A percentile compares a stretch with the other conserved stretches of the same genome.
Evolutionary conservation across 2,113 vertebrate genomes (phyloP).

Genomic region (Ciconia boyciana): DNA sequence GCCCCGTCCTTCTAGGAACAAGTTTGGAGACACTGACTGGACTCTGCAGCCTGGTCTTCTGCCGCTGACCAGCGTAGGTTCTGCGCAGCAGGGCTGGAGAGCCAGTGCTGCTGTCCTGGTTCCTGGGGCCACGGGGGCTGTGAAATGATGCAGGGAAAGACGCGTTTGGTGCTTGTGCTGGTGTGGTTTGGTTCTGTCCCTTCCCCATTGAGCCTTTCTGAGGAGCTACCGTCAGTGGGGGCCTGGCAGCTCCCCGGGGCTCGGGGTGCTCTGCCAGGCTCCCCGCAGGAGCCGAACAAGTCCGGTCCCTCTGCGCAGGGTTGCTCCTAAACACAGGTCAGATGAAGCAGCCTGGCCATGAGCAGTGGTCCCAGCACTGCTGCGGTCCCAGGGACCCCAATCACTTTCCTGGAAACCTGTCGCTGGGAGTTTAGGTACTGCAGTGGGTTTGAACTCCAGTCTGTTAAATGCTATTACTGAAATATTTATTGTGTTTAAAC

Average conservation of each 20-base stretch:
- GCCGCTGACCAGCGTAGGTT: too few species aligned
- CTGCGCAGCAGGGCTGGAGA: background rate
- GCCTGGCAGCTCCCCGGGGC: background rate
- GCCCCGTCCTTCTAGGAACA: background rate
- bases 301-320: accelerated
- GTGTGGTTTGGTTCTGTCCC: background rate
- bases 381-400: background rate
- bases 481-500: slow-evolving; percentile 72
- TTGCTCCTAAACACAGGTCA: background rate
- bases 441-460: slow-evolving; percentile 41
- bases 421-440: slow-evolving; percentile 27
- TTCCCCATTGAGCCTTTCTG: background rate
- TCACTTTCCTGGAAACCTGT: background rate
- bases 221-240: background rate
- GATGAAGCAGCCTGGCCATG: background rate
- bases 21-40: background rate
- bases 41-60: accelerated
- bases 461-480: slow-evolving; percentile 50
- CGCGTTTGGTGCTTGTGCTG: background rate
- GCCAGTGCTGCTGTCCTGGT: background rate
- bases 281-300: background rate
- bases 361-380: background rate
- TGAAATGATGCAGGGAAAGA: background rate
- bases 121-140: background rate
- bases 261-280: background rate